Evolutionary conservation across 2,113 vertebrate genomes (phyloP).

Genomic region (Upupa epops): DNA sequence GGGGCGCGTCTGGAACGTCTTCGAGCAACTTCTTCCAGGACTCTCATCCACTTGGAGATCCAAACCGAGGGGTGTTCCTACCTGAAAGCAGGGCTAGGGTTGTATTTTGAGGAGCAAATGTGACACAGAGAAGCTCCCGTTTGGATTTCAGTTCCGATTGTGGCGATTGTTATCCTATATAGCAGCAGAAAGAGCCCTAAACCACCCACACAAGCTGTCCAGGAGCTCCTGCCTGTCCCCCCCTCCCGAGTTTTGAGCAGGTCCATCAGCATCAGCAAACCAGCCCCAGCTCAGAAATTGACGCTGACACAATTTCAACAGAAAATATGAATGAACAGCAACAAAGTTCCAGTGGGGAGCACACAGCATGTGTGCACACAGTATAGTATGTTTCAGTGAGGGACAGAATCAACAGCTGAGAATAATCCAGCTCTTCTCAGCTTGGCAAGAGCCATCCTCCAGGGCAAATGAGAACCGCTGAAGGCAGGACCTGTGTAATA

Average conservation of each 20-base stretch:
- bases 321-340: not conserved
- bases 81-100: not conserved
- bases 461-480: not conserved
- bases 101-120: not conserved
- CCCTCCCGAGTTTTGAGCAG: rapidly evolving
- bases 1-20: not conserved
- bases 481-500: not conserved
- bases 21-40: not conserved
- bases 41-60: not conserved
- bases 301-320: not conserved
- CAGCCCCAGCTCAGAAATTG: not conserved
- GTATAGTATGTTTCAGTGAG: not conserved
- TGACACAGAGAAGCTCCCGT: rapidly evolving
- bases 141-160: not conserved
- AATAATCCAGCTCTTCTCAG: not conserved
- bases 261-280: no score
- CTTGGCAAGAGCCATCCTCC: not conserved
- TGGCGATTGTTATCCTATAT: not conserved
- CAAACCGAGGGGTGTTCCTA: not conserved
- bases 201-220: rapidly evolving
- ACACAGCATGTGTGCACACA: rapidly evolving
- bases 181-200: rapidly evolving
- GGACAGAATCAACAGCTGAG: not conserved
- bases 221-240: not conserved
- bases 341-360: not conserved